Evolutionary conservation across 2,797 vertebrate species (phyloP), one percentile per base, ranked within the genome.

Genomic region (Odontamblyopus lacepedii): DNA sequence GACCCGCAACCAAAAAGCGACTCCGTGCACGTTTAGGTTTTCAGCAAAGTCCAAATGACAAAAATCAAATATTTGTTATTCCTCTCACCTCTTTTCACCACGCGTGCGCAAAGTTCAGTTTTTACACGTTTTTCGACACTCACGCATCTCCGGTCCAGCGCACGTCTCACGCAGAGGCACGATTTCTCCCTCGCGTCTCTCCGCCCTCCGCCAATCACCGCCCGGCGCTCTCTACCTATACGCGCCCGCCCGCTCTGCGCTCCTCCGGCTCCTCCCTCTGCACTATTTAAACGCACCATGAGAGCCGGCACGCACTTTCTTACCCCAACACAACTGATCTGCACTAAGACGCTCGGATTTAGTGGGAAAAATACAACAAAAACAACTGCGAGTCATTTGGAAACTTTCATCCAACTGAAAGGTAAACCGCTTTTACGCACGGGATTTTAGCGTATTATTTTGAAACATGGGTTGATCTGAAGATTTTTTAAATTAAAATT

Each of bases 271-370:
- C 92, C 94, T 79, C 94, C 94, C 90, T 85, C 88, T 5, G n/a
- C n/a, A 27, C 59, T 94, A 92, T 93, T 94, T 94, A 94, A 94
- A 89, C 69, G 74, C 83, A 19, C 83, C 81, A 83, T 85, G 80
- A 89, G 82, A 84, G 51, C 69, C 74, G 65, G 78, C 73, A 65
- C 70, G 56, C 81, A 85, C 84, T 70, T 86, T 76, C 88, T 88
- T 77, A 85, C 74, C 69, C 79, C 3, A 13, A 35, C 69, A 87
- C 76, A 86, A 87, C 87, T 83, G 83, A 86, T 85, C 86, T 85
- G 86, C 85, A 88, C 82, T 81, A 84, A 81, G 86, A 83, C 73
- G 81, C 83, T 74, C 83, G 75, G 72, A 79, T 72, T 72, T 75
- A 48, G 78, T 75, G 53, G 63, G 71, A 67, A 60, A 78, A 67